These are phyloP conservation scores for Hemiprocne comata DNA, from an alignment of 2,113 vertebrate species.

Conservation along the genomic window DNA sequence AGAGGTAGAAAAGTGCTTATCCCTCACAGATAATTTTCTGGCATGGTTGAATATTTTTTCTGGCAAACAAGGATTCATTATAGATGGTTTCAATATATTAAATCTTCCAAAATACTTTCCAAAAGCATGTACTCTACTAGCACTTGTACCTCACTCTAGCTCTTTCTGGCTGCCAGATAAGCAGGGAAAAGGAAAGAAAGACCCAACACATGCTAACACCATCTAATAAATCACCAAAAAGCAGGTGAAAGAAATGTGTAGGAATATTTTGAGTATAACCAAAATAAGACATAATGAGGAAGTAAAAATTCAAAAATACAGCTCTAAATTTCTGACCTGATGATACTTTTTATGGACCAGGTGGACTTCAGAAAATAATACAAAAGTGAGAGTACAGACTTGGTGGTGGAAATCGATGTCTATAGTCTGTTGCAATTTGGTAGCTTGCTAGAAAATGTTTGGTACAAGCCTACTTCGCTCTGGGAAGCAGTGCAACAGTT, in stretches of 20 bases:
- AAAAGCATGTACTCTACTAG: slow-evolving; percentile 40
- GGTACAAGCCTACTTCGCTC: background rate
- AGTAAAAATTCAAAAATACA: background rate
- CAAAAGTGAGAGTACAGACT: background rate
- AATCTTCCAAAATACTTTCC: slow-evolving; percentile 60
- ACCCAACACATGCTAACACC: slow-evolving; percentile 31
- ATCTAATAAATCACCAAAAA: slow-evolving; percentile 47
- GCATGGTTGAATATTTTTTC: slow-evolving; percentile 69
- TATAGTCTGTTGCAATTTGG: background rate
- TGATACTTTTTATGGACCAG: background rate
- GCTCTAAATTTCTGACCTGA: background rate
- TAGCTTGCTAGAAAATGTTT: background rate
- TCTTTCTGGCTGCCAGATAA: slow-evolving; percentile 43
- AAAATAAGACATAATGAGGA: slow-evolving; percentile 10
- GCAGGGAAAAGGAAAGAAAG: slow-evolving; percentile 29
- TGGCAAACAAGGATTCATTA: slow-evolving; percentile 70
- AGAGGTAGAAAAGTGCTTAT: slow-evolving; percentile 45
- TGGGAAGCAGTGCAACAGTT: background rate
- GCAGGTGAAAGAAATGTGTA: background rate
- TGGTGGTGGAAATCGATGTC: background rate
- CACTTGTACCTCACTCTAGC: slow-evolving; percentile 31
- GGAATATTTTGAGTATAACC: background rate
- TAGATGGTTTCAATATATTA: slow-evolving; percentile 67
- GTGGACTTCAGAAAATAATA: background rate
- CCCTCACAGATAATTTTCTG: slow-evolving; percentile 68